Evolutionary conservation across 1,140 invertebrate genomes (phyloP), one percentile per base, ranked within the genome.

Genomic region (Heliconius melpomene): DNA sequence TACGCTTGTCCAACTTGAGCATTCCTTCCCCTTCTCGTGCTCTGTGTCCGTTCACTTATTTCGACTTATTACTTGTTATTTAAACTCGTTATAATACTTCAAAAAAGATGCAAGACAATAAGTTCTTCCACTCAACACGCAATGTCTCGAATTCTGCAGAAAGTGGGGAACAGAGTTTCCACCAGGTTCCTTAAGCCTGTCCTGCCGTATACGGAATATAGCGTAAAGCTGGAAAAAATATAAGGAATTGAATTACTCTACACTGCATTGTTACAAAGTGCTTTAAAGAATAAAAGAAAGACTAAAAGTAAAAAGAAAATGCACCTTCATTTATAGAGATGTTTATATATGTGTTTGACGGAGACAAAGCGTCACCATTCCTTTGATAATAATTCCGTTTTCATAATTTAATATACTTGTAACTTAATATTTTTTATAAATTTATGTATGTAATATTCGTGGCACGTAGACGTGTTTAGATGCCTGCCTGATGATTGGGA

Each of bases 231-330:
- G 5, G 40, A 46, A 46, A 46, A 66, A 66, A 29, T 66, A 66
- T 66, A 66, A 13, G 16, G 60, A 66, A 66, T 29, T 66, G 60
- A 66, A 66, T 66, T 66, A 66, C 60, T 60, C 11, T 23, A 60
- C 60, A 6, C 26, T 66, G 26, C 60, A 29, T 66, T 76, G 54
- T 76, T 76, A 66, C 74, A n/a, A 60, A 66, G 57, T 76, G 57
- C 57, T 66, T 76, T 60, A 60, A 76, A 76, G 54, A 66, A 76
- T 60, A 66, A 66, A 66, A 66, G 26, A 29, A 66, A 29, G 26
- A 29, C 60, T 66, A 6, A 26, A 29, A 66, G 60, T 66, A 66
- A 66, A 66, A 66, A 66, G 60, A 66, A 66, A 66, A 66, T 66
- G 23, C 60, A 66, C 60, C 26, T 66, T 26, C 60, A 66, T 66